Percentiles rank a stretch among this genome's conserved stretches.
Evolutionary conservation across 1,140 invertebrate genomes (phyloP).

Genomic region (Apis dorsata): DNA sequence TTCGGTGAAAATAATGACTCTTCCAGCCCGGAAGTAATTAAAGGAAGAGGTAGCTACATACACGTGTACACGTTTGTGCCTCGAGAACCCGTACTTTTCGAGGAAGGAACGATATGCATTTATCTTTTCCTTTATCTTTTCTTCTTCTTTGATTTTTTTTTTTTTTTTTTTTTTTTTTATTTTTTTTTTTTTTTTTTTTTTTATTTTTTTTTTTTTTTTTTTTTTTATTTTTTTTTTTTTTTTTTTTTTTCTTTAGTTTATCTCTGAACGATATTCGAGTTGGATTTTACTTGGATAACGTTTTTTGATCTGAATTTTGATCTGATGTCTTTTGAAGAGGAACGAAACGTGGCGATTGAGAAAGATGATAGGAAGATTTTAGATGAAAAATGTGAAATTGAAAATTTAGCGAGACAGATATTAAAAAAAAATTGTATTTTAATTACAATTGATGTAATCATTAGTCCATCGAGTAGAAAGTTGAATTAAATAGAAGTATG

Average conservation of each 20-base stretch:
- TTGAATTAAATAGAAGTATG: not conserved
- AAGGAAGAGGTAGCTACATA: not conserved
- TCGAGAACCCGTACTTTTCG: not conserved
- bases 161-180: too few relatives aligned
- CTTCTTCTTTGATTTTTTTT: too few relatives aligned
- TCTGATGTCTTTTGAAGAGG: too few relatives aligned
- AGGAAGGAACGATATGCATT: not conserved
- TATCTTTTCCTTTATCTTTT: not conserved
- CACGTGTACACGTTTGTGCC: not conserved
- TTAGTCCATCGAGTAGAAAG: not conserved
- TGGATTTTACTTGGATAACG: too few relatives aligned
- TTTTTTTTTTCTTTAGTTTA: too few relatives aligned
- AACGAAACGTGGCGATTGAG: not conserved
- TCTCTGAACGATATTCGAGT: too few relatives aligned
- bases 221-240: too few relatives aligned
- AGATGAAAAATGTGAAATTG: not conserved
- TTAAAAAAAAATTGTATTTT: not conserved
- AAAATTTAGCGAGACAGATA: constrained; percentile 5
- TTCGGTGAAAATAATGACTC: not conserved
- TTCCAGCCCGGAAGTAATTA: not conserved
- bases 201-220: too few relatives aligned
- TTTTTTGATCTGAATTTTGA: too few relatives aligned
- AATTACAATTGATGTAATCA: not conserved
- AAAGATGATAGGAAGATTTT: not conserved
- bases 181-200: too few relatives aligned